phyloP scores from a whole-genome alignment of 2,888 invertebrate genomes.

The Agrochola lota region DNA sequence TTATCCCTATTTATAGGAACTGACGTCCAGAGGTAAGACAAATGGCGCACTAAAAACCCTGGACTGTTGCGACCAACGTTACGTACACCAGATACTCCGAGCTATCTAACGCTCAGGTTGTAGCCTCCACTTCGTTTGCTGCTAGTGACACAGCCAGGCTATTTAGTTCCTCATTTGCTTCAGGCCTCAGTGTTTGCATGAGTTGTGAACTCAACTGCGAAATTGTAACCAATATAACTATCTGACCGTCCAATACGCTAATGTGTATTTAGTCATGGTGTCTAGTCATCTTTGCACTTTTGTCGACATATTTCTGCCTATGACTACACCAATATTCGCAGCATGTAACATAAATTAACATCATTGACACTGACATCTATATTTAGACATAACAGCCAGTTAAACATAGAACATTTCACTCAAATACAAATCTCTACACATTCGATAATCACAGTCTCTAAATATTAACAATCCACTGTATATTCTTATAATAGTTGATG shows the following conservation, averaged over 20 bases:
- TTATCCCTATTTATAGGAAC: constrained; percentile 31
- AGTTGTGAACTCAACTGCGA: constrained; percentile 35
- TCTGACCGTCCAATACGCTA: constrained; percentile 28
- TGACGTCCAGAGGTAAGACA: constrained; percentile 28
- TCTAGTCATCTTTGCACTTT: constrained; percentile 39
- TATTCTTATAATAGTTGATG: constrained; percentile 53
- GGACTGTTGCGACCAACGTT: neutral
- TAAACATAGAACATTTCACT: constrained; percentile 57
- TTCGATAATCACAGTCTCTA: constrained; percentile 24
- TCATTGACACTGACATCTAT: constrained; percentile 44
- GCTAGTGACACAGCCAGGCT: neutral
- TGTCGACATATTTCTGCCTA: constrained; percentile 25
- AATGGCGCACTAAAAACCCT: neutral
- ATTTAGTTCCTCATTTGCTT: constrained; percentile 14
- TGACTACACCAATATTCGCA: constrained; percentile 56
- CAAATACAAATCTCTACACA: constrained; percentile 44
- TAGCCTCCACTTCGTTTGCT: neutral
- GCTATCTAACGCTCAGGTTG: constrained; percentile 26
- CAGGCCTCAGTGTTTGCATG: constrained; percentile 15
- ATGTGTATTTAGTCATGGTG: constrained; percentile 30
- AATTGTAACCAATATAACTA: constrained; percentile 30
- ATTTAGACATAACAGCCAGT: constrained; percentile 62
- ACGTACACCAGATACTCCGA: neutral
- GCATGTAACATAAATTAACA: constrained; percentile 43
- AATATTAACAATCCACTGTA: constrained; percentile 64